A percentile compares a stretch with the other conserved stretches of the same genome.
phyloP scores from a whole-genome alignment of 2,888 invertebrate genomes.

The Andrena bicolor region DNA sequence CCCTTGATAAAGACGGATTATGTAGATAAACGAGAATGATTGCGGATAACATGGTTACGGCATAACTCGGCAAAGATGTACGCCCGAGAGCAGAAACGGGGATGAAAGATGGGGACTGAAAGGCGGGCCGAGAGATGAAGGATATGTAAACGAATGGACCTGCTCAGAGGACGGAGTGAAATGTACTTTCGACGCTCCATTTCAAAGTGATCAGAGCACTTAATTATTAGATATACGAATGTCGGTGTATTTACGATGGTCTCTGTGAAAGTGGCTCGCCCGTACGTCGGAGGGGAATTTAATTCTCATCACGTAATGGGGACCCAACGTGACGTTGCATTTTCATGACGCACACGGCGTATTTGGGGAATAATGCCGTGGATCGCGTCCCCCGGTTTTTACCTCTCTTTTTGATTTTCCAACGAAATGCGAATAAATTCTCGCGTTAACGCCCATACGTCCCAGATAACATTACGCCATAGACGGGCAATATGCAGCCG shows the following conservation, averaged over 20 bases:
- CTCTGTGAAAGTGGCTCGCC: slow-evolving; percentile 32
- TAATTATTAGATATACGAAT: slow-evolving; percentile 47
- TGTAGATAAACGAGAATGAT: slow-evolving; percentile 27
- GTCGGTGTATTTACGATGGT: slow-evolving; percentile 32
- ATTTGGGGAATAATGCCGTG: slow-evolving; percentile 49
- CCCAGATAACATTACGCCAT: slow-evolving; percentile 7
- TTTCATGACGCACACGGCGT: slow-evolving; percentile 65
- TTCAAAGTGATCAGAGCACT: slow-evolving; percentile 29
- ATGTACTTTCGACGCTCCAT: background rate
- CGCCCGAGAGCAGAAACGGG: background rate
- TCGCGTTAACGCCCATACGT: slow-evolving; percentile 48
- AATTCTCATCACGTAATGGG: slow-evolving; percentile 68
- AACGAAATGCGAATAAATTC: slow-evolving; percentile 58
- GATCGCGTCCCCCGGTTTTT: slow-evolving; percentile 25
- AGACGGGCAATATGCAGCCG: slow-evolving; percentile 19
- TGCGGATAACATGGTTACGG: slow-evolving; percentile 21
- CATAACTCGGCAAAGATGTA: background rate
- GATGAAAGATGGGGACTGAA: background rate
- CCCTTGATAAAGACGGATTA: slow-evolving; percentile 20
- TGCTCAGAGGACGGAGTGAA: background rate
- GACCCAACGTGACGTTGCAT: slow-evolving; percentile 65
- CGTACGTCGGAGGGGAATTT: slow-evolving; percentile 30
- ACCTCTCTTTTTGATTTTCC: slow-evolving; percentile 4
- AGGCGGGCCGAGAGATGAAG: slow-evolving; percentile 4
- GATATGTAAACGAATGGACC: slow-evolving; percentile 20